These are phyloP conservation scores for Odocoileus hemionus DNA, from an alignment of 2,113 vertebrate genomes.

Conservation along the genomic window DNA sequence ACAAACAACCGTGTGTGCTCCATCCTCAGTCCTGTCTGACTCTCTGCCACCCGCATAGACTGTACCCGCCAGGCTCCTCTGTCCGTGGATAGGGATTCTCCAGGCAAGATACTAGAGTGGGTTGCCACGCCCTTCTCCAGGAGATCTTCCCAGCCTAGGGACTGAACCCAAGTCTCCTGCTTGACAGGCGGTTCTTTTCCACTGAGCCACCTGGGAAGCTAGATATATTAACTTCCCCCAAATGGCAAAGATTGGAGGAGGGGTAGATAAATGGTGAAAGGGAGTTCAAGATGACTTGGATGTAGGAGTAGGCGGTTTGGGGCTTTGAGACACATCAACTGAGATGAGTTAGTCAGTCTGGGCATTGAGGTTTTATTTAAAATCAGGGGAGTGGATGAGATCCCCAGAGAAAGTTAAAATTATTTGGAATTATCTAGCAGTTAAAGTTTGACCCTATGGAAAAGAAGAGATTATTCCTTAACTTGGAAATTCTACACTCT, in stretches of 20 bases:
- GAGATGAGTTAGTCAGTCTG: not conserved
- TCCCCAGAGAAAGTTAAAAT: conserved; percentile 1
- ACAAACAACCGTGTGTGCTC: not conserved
- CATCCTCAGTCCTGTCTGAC: not conserved
- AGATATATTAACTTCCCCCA: not conserved
- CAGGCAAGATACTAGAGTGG: not conserved
- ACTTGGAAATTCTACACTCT: not conserved
- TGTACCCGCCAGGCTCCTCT: not conserved
- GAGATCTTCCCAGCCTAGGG: not conserved
- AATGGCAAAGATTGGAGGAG: not conserved
- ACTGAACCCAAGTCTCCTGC: not conserved
- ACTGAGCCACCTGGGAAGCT: not conserved
- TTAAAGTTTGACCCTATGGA: not conserved
- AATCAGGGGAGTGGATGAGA: not conserved
- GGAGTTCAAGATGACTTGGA: not conserved
- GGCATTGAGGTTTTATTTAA: not conserved
- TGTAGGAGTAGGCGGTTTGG: not conserved
- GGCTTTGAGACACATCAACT: not conserved
- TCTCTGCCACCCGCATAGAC: not conserved
- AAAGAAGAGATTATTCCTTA: conserved; percentile 4
- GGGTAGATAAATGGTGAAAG: not conserved
- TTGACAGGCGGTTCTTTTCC: not conserved
- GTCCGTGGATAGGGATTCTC: not conserved
- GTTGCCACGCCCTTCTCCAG: not conserved
- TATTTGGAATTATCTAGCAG: not conserved